These are phyloP conservation scores for Tyto alba DNA, from an alignment of 2,113 vertebrate genomes.

Conservation along the genomic window DNA sequence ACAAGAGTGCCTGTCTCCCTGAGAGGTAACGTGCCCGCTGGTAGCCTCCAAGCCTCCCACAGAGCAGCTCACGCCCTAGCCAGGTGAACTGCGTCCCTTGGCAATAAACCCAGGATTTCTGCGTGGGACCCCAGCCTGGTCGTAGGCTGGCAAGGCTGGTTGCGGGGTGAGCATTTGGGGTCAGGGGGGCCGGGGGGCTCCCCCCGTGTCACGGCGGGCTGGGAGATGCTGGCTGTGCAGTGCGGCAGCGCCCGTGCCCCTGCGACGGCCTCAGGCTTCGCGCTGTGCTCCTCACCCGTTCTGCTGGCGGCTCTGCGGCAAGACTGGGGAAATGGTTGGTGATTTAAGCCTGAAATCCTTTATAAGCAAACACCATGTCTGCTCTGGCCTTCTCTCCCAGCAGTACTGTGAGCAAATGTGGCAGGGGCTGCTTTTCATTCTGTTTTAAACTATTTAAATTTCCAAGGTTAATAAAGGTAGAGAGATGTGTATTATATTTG, in stretches of 20 bases:
- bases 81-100: not conserved
- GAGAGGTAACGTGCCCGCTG: not conserved
- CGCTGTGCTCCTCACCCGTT: not conserved
- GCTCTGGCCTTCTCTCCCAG: not conserved
- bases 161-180: too few relatives aligned
- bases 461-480: not conserved
- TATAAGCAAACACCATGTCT: not conserved
- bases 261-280: not conserved
- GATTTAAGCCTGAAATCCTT: not conserved
- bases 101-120: not conserved
- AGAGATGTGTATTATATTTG: not conserved
- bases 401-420: not conserved
- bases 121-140: too few relatives aligned
- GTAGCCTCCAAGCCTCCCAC: not conserved
- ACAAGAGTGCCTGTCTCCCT: not conserved
- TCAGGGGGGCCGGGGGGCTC: not conserved
- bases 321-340: fast-evolving
- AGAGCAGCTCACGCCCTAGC: not conserved
- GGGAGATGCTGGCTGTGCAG: not conserved
- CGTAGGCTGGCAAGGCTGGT: too few relatives aligned
- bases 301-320: not conserved
- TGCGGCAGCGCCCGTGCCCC: not conserved
- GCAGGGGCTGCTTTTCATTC: not conserved
- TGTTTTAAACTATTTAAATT: not conserved
- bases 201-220: not conserved